Base-by-base conservation (phyloP, 2,888 invertebrate species). In the Caenorhabditis panamensis region DNA sequence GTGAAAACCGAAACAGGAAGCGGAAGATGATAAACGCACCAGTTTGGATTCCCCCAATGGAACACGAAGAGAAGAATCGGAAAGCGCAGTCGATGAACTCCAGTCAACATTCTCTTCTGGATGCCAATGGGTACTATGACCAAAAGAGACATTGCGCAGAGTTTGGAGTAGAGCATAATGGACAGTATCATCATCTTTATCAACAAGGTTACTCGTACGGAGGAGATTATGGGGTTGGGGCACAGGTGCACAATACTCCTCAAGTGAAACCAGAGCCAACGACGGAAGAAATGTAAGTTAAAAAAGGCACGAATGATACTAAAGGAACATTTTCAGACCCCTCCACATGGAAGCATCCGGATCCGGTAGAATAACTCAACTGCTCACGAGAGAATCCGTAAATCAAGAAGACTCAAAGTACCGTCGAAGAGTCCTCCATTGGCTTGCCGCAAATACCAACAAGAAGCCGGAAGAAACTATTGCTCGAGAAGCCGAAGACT, bases 41-140 rank as follows among this genome's bases (percentile, higher is more conserved):
- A 16, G 59, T 64, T 3, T 85, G 84, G 84, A 64, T 66, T 1
- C 85, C 85, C 22, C 84, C 85, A 4, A 80, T 71, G 20, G 79
- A 72, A 5, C 18, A 66, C 11, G 67, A 67, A 13, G 59, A 79
- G 6, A 47, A 49, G 49, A 62, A 26, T 16, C 49, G 58, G 2
- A 53, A 47, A 18, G 41, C 47, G 13, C 53, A 49, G 51, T 63
- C 56, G 28, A 41, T 76, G 9, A 56, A 54, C 13, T 64, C 69
- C 1, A 69, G 75, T 31, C 79, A 75, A 37, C 64, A 68, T 24
- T 75, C 79, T 13, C 44, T 79, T 9, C 64, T 75, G 16, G 63
- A 54, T 2, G 13, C 28, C 20, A 31, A 28, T 26, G 47, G 36
- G n/a, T 66, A 61, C 20, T 59, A 28, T 22, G 67, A 64, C 18